A percentile compares a stretch with the other conserved stretches of the same genome.
Evolutionary conservation across 1,140 invertebrate genomes (phyloP).

Genomic region (Drosophila arizonae): DNA sequence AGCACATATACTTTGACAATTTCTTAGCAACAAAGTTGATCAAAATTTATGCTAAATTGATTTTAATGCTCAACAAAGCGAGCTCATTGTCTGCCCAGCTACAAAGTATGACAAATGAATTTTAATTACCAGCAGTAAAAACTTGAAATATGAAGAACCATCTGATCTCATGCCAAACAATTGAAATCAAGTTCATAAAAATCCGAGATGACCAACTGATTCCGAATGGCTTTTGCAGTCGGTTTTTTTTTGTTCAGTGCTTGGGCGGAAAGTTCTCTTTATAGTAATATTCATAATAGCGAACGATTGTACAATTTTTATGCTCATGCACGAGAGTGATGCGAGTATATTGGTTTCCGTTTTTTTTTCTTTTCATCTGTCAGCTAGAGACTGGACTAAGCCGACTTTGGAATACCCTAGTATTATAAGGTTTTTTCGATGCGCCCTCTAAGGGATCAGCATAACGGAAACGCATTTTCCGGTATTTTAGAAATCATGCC

Average conservation of each 20-base stretch:
- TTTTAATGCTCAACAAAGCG: conserved; percentile 50
- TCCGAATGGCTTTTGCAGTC: conserved; percentile 21
- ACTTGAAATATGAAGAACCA: conserved; percentile 6
- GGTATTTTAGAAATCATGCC: no score
- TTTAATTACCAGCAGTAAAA: conserved; percentile 73
- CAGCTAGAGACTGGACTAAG: no score
- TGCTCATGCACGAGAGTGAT: no score
- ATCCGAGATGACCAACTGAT: conserved; percentile 49
- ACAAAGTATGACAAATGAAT: conserved; percentile 77
- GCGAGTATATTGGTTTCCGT: no score
- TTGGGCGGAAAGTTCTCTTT: not conserved
- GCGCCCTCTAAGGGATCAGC: no score
- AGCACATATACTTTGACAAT: not conserved
- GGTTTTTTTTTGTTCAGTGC: not conserved
- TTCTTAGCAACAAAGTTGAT: conserved; percentile 39
- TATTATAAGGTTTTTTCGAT: no score
- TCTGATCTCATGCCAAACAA: conserved; percentile 48
- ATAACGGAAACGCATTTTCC: no score
- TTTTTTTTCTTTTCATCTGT: no score
- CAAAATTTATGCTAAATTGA: conserved; percentile 73
- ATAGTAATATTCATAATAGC: conserved; percentile 6
- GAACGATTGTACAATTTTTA: conserved; percentile 4
- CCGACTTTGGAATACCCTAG: no score
- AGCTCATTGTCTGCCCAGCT: conserved; percentile 43
- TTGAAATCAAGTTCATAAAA: conserved; percentile 50